Evolutionary conservation across 2,888 invertebrate genomes (phyloP).

Genomic region (Neuroscelio doddi): DNA sequence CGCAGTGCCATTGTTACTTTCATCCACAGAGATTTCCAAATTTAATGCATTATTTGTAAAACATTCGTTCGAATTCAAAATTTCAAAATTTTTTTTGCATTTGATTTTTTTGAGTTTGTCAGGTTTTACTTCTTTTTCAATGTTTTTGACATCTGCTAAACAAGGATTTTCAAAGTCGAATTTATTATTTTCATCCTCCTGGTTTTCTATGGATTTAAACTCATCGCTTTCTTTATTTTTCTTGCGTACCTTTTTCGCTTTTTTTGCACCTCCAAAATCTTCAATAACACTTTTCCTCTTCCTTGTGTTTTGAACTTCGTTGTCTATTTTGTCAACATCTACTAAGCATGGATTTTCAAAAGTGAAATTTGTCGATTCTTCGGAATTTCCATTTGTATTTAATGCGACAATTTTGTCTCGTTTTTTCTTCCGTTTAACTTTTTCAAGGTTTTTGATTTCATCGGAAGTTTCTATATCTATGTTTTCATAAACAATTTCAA

Average conservation of each 20-base stretch:
- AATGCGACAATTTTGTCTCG: background rate
- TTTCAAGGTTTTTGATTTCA: slow-evolving; percentile 8
- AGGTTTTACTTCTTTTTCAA: slow-evolving; percentile 20
- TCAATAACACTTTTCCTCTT: background rate
- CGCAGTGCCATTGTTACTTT: slow-evolving; percentile 47
- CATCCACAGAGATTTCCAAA: slow-evolving; percentile 18
- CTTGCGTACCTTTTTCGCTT: background rate
- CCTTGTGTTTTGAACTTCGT: slow-evolving; percentile 16
- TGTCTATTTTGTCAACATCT: slow-evolving; percentile 14
- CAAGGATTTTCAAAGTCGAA: slow-evolving; percentile 39
- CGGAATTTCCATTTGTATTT: background rate
- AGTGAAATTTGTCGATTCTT: slow-evolving; percentile 25
- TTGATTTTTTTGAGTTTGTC: slow-evolving; percentile 25
- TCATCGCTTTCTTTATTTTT: too few species aligned
- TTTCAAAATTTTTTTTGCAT: slow-evolving; percentile 4
- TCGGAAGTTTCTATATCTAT: background rate
- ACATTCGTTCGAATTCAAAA: too few species aligned
- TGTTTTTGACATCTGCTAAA: slow-evolving; percentile 12
- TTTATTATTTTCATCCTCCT: slow-evolving; percentile 1
- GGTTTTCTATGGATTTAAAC: too few species aligned
- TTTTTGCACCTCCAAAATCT: background rate
- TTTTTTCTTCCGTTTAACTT: background rate
- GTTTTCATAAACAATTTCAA: background rate
- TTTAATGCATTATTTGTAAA: slow-evolving; percentile 15
- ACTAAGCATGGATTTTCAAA: slow-evolving; percentile 33